Percentiles rank a stretch among this genome's conserved stretches.
Evolutionary conservation across 2,888 invertebrate species (phyloP).

Genomic region (Idaea biselata): DNA sequence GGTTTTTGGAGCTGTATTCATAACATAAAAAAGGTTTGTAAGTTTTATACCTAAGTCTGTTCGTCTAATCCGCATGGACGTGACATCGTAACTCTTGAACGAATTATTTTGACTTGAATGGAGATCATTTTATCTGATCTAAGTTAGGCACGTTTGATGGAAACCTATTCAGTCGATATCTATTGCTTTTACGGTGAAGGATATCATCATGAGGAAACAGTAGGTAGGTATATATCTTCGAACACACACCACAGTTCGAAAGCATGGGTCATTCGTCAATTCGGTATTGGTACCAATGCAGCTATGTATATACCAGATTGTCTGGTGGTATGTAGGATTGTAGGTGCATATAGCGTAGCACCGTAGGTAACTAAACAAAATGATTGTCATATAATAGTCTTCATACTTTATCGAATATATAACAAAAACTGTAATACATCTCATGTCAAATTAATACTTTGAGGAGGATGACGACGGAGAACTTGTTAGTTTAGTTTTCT

Average conservation of each 20-base stretch:
- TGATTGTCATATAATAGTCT: background rate
- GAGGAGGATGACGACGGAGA: background rate
- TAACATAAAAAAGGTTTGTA: background rate
- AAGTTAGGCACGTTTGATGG: no score
- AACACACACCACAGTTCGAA: background rate
- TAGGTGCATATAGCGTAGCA: no score
- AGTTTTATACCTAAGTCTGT: background rate
- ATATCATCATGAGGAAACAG: no score
- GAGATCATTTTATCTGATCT: background rate
- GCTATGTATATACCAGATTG: no score
- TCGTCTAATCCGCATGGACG: background rate
- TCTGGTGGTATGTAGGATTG: no score
- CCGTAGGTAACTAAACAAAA: background rate
- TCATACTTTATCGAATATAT: background rate
- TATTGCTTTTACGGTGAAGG: no score
- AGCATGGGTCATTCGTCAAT: background rate
- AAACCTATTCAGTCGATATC: no score
- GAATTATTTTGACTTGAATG: background rate
- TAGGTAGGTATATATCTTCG: background rate
- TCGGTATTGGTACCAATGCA: no score
- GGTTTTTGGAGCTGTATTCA: background rate
- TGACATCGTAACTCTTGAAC: background rate
- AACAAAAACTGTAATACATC: background rate
- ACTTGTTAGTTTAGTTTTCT: background rate
- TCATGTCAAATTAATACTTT: background rate